Conservation (phyloP, 2,113 vertebrate species). For the Hypomesus transpacificus region DNA sequence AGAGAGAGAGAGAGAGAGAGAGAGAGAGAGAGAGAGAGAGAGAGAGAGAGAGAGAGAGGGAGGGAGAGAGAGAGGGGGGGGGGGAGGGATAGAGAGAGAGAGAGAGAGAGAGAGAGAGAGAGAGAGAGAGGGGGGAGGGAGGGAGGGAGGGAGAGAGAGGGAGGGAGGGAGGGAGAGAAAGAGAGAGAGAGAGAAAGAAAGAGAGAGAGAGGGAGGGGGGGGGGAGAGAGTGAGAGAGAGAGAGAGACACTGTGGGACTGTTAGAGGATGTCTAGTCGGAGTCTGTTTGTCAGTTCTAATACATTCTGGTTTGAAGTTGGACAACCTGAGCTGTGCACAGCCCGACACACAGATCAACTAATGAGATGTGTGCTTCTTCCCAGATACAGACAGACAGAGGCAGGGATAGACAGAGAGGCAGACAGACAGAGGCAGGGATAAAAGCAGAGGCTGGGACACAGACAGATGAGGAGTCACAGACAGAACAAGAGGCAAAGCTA, state of each 20-base stretch:
- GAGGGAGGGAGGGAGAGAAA: conserved; percentile 5
- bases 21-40: neutral
- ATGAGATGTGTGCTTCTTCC: conserved; percentile 40
- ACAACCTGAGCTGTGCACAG: conserved; percentile 36
- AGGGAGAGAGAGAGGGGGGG: no score
- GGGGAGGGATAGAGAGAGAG: neutral
- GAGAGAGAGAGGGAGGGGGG: no score
- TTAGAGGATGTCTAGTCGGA: neutral
- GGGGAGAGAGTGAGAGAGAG: no score
- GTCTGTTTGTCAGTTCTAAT: no score
- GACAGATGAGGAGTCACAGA: neutral
- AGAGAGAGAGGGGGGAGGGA: no score
- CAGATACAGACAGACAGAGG: conserved; percentile 1
- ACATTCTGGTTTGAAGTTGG: neutral
- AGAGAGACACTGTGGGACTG: neutral
- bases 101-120: neutral
- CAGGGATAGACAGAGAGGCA: no score
- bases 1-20: conserved; percentile 2
- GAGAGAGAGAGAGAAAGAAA: neutral
- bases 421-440: neutral
- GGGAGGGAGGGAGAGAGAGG: neutral
- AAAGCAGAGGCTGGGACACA: neutral
- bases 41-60: conserved; percentile 1
- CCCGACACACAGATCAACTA: conserved; percentile 34
- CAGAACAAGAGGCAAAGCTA: no score